Conservation (phyloP, 2,113 vertebrate species). For the Chrysemys picta region DNA sequence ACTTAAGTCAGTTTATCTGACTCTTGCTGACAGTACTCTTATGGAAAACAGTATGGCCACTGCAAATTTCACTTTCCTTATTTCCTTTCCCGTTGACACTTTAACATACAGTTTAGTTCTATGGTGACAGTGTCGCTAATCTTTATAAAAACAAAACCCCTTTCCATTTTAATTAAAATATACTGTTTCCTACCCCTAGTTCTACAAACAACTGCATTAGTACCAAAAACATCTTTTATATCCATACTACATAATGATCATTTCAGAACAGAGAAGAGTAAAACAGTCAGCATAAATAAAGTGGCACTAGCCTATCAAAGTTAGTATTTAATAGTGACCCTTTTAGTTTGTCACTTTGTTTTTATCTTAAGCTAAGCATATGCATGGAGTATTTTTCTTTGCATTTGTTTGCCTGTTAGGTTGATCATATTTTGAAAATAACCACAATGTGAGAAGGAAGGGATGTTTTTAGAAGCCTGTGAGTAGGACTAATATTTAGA, state of each 20-base stretch:
- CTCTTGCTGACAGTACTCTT: fast-evolving
- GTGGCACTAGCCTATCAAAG: neutral
- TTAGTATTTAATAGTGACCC: neutral
- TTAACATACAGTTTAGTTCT: neutral
- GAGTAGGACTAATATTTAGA: fast-evolving
- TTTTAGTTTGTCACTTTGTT: neutral
- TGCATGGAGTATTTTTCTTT: neutral
- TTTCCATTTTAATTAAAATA: neutral
- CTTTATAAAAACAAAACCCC: neutral
- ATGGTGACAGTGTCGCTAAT: fast-evolving
- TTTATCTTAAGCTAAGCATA: neutral
- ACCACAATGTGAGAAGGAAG: neutral
- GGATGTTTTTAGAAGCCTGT: neutral
- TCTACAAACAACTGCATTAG: neutral
- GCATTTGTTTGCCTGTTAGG: fast-evolving
- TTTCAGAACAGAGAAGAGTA: neutral
- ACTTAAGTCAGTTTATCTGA: neutral
- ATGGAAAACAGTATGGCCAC: neutral
- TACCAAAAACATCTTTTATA: neutral
- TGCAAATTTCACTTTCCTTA: neutral
- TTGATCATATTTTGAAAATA: neutral
- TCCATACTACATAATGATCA: neutral
- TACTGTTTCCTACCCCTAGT: neutral
- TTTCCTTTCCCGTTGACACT: neutral
- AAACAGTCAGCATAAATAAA: neutral